Conservation (phyloP, 2,888 invertebrate species). For the Dysmachus trigonus region DNA sequence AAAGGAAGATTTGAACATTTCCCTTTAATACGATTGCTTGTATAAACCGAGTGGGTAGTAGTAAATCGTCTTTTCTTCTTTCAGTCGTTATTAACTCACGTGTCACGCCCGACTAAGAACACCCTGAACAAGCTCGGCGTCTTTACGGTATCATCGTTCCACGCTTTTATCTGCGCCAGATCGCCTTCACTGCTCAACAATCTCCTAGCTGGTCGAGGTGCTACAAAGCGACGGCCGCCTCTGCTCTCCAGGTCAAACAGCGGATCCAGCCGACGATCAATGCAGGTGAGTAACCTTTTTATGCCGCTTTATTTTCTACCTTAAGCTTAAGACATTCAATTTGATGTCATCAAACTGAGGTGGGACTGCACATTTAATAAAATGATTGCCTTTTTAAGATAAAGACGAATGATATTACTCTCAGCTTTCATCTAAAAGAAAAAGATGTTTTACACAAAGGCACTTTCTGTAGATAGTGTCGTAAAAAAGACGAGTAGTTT, state of each 20-base stretch:
- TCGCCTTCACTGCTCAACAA: slow-evolving; percentile 93
- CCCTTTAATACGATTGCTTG: not conserved
- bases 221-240: slow-evolving; percentile 90
- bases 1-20: not conserved
- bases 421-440: not conserved
- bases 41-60: not conserved
- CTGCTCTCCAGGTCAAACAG: slow-evolving; percentile 89
- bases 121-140: slow-evolving; percentile 94
- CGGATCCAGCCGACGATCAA: slow-evolving; percentile 84
- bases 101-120: slow-evolving; percentile 93
- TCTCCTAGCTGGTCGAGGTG: slow-evolving; percentile 87
- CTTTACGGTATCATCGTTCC: slow-evolving; percentile 97
- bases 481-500: not conserved
- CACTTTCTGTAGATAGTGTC: not conserved
- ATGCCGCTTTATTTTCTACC: not conserved
- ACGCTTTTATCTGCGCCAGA: slow-evolving; percentile 96
- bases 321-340: not conserved
- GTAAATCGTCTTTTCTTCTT: not conserved
- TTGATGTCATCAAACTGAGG: not conserved
- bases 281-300: slow-evolving; percentile 72
- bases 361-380: not conserved
- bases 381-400: not conserved
- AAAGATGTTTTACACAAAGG: not conserved
- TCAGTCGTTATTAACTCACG: slow-evolving; percentile 94
- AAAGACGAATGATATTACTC: not conserved